These are phyloP conservation scores for Octomys mimax DNA, from an alignment of 2,797 vertebrate species.

Conservation along the genomic window DNA sequence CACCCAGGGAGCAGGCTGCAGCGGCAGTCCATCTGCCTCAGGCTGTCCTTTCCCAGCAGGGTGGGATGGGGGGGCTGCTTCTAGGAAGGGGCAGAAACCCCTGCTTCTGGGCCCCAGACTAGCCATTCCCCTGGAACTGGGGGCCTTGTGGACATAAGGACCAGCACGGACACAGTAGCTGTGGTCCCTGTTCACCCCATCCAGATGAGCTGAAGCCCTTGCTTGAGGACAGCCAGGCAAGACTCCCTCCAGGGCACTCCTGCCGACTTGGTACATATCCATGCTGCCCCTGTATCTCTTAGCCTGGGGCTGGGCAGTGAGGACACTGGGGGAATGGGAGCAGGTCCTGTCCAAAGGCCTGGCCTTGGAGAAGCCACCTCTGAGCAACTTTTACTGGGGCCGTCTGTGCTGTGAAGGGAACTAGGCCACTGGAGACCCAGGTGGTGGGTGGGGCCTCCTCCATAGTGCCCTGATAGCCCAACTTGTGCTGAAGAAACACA, in stretches of 20 bases:
- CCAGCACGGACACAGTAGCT: not conserved
- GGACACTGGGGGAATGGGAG: not conserved
- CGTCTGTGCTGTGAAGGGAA: not conserved
- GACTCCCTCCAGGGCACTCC: not conserved
- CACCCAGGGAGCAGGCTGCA: not conserved
- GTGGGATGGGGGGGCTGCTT: not conserved
- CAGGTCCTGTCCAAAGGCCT: not conserved
- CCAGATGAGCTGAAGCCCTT: too few relatives aligned
- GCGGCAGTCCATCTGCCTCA: not conserved
- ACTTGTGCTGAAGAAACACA: not conserved
- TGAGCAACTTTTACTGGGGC: not conserved
- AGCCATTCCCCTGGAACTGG: not conserved
- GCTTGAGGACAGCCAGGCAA: not conserved
- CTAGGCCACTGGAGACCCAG: not conserved
- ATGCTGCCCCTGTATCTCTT: not conserved
- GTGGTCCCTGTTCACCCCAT: rapidly evolving
- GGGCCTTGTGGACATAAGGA: too few relatives aligned
- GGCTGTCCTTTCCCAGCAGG: not conserved
- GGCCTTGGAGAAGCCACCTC: too few relatives aligned
- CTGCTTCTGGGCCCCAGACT: not conserved
- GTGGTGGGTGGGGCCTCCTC: not conserved
- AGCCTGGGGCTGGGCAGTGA: not conserved
- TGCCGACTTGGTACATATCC: not conserved
- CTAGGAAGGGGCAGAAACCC: too few relatives aligned
- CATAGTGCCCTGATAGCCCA: too few relatives aligned